phyloP scores from a whole-genome alignment of 2,797 vertebrate species.

The Mormyrus proboscirostris region DNA sequence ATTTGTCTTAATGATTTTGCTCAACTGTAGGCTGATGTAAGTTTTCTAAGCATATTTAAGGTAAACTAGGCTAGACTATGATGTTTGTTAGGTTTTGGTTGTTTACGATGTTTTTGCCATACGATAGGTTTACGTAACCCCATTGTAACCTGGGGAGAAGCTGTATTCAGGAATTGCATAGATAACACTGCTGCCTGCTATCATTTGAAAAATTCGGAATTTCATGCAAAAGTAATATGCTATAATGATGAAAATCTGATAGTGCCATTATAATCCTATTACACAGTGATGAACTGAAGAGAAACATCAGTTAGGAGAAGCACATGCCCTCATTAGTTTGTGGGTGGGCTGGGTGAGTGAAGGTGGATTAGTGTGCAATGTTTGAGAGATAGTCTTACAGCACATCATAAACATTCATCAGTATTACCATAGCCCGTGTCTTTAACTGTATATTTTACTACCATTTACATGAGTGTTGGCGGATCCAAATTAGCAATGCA shows the following conservation, averaged over 20 bases:
- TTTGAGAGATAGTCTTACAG: conserved; percentile 46
- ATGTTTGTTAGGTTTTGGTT: neutral
- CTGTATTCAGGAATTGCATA: neutral
- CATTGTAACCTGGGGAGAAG: too few species aligned
- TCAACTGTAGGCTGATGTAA: neutral
- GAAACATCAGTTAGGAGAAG: conserved; percentile 1
- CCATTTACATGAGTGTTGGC: conserved; percentile 45
- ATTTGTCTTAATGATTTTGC: neutral
- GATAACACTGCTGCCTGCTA: neutral
- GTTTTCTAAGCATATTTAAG: neutral
- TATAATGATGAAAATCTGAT: conserved; percentile 35
- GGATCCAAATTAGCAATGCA: conserved; percentile 34
- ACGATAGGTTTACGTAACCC: too few species aligned
- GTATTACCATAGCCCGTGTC: conserved; percentile 46
- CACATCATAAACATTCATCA: conserved; percentile 56
- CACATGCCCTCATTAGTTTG: conserved; percentile 37
- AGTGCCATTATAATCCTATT: conserved; percentile 33
- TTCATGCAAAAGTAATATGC: neutral
- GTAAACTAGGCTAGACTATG: neutral
- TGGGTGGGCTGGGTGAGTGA: conserved; percentile 55
- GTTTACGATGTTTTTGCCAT: neutral
- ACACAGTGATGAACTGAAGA: conserved; percentile 23
- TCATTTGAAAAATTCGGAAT: neutral
- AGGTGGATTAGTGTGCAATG: conserved; percentile 30
- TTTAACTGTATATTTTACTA: conserved; percentile 48